A percentile compares a stretch with the other conserved stretches of the same genome.
Evolutionary conservation across 2,888 invertebrate species (phyloP).

Genomic region (Cecidostiba fungosa): DNA sequence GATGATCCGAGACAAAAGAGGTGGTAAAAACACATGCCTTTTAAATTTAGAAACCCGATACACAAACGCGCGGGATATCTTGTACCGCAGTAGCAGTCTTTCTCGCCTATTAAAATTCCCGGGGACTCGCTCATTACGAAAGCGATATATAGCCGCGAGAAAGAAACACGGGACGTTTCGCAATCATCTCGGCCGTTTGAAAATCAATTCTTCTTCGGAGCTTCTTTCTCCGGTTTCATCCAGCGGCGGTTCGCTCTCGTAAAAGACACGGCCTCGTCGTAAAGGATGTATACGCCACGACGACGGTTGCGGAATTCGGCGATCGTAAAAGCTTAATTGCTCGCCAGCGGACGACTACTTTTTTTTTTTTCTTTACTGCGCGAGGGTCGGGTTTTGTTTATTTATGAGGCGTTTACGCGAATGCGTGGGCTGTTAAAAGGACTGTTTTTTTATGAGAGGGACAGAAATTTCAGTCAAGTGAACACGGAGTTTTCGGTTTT

Average conservation of each 20-base stretch:
- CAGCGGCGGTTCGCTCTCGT: background rate
- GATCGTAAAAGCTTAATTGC: constrained; percentile 46
- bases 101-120: constrained; percentile 31
- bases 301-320: constrained; percentile 15
- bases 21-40: background rate
- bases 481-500: background rate
- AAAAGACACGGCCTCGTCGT: background rate
- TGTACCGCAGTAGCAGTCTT: background rate
- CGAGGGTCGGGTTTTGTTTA: constrained; percentile 13
- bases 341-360: background rate
- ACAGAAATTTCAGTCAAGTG: background rate
- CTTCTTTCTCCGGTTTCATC: background rate
- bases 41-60: constrained; percentile 12
- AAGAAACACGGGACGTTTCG: background rate
- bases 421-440: background rate
- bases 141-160: background rate
- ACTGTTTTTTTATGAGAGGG: background rate
- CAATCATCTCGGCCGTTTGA: background rate
- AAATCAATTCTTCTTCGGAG: constrained; percentile 2
- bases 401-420: background rate
- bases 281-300: constrained; percentile 1
- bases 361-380: constrained; percentile 6
- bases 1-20: background rate
- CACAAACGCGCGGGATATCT: background rate
- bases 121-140: constrained; percentile 6